These are phyloP conservation scores for Montipora foliosa DNA, from an alignment of 64 coral and sea anemone species.

Conservation along the genomic window DNA sequence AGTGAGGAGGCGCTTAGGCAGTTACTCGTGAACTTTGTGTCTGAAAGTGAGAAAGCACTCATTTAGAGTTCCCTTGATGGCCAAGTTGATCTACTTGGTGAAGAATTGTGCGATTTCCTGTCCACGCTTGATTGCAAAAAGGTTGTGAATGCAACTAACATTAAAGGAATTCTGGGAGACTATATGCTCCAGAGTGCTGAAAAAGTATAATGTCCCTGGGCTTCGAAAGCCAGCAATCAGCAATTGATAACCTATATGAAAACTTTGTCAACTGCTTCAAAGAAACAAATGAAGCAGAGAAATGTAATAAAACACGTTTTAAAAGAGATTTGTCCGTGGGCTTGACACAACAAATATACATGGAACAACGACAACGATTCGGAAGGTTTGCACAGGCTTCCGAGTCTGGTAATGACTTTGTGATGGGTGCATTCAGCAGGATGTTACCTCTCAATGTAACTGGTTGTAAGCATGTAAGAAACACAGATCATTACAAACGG, in stretches of 20 bases:
- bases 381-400: background rate
- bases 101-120: constrained; percentile 59
- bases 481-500: background rate
- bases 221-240: too few species aligned
- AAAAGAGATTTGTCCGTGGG: constrained; percentile 43
- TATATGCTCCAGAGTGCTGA: background rate
- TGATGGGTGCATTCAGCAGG: background rate
- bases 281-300: background rate
- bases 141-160: constrained; percentile 26
- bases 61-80: constrained; percentile 16
- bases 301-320: constrained; percentile 1
- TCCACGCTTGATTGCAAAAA: constrained; percentile 56
- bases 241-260: too few species aligned
- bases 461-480: background rate
- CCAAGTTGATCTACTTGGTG: constrained; percentile 45
- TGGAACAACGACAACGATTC: background rate
- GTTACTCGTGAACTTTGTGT: constrained; percentile 49
- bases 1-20: constrained; percentile 8
- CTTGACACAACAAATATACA: constrained; percentile 47
- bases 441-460: background rate
- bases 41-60: constrained; percentile 17
- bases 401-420: background rate
- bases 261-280: background rate
- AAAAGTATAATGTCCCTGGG: background rate
- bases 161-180: constrained; percentile 29